Evolutionary conservation across 2,888 invertebrate species (phyloP).

Genomic region (Drosophila formosana): DNA sequence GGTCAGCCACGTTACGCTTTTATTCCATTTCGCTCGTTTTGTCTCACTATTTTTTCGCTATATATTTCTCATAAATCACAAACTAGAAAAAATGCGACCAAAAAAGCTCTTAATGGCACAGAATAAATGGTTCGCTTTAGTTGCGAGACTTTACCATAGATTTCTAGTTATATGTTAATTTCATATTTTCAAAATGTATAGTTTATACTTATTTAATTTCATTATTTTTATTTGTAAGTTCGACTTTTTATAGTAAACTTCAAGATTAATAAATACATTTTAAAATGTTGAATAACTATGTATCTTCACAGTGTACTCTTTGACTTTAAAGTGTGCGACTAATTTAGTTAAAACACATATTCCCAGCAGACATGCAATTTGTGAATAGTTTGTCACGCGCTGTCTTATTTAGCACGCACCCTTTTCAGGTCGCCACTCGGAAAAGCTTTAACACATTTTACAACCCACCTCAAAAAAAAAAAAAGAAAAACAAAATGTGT

Average conservation of each 20-base stretch:
- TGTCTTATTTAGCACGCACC: slow-evolving; percentile 36
- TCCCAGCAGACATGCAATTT: slow-evolving; percentile 19
- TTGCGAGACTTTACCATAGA: background rate
- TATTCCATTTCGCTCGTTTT: slow-evolving; percentile 3
- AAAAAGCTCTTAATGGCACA: slow-evolving; percentile 24
- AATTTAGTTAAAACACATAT: slow-evolving; percentile 11
- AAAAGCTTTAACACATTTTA: slow-evolving; percentile 28
- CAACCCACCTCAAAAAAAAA: slow-evolving; percentile 10
- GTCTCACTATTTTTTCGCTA: background rate
- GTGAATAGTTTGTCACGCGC: slow-evolving; percentile 34
- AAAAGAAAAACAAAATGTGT: background rate
- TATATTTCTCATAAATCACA: slow-evolving; percentile 66
- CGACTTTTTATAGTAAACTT: no score
- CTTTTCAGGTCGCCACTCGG: slow-evolving; percentile 8
- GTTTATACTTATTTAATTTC: no score
- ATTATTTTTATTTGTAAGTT: no score
- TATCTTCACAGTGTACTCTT: background rate
- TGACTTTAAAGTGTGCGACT: background rate
- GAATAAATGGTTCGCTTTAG: slow-evolving; percentile 5
- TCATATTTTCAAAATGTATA: no score
- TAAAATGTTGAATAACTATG: no score
- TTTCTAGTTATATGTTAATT: background rate
- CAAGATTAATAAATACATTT: no score
- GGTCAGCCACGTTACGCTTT: slow-evolving; percentile 45
- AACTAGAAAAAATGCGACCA: slow-evolving; percentile 27